Evolutionary conservation across 2,888 invertebrate genomes (phyloP).

Genomic region (Cheilosia vulpina): DNA sequence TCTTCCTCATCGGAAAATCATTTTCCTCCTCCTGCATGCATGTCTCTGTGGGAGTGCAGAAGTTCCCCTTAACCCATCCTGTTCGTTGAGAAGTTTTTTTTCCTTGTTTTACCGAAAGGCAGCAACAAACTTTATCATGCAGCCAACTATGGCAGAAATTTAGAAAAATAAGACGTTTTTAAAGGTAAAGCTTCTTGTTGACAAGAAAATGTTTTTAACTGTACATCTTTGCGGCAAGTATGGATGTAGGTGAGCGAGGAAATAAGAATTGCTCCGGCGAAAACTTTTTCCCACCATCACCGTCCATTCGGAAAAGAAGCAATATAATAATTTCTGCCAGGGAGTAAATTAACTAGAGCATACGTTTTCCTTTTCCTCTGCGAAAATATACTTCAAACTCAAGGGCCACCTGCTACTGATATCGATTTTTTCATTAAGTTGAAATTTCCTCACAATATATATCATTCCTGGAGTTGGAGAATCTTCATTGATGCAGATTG

Average conservation of each 20-base stretch:
- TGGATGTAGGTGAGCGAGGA: background rate
- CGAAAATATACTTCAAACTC: conserved; percentile 38
- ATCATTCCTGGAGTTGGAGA: background rate
- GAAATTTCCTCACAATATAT: background rate
- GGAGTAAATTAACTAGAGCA: conserved; percentile 71
- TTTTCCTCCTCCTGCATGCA: conserved; percentile 29
- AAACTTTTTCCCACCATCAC: conserved; percentile 28
- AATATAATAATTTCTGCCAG: conserved; percentile 59
- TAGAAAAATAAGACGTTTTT: conserved; percentile 44
- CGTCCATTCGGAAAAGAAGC: conserved; percentile 38
- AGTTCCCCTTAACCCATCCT: background rate
- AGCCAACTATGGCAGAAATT: conserved; percentile 23
- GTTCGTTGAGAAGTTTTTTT: conserved; percentile 42
- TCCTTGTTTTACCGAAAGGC: conserved; percentile 9
- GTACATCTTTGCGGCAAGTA: conserved; percentile 52
- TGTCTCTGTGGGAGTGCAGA: background rate
- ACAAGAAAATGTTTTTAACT: conserved; percentile 73
- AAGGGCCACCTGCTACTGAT: conserved; percentile 56
- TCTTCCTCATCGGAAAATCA: conserved; percentile 53
- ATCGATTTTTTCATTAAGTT: conserved; percentile 37
- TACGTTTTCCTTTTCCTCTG: conserved; percentile 40
- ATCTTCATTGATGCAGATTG: conserved; percentile 38
- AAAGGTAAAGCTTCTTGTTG: conserved; percentile 69
- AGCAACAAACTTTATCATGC: conserved; percentile 49
- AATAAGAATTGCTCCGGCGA: background rate